Evolutionary conservation across 1,140 invertebrate species (phyloP).

Genomic region (Agraylea sexmaculata): DNA sequence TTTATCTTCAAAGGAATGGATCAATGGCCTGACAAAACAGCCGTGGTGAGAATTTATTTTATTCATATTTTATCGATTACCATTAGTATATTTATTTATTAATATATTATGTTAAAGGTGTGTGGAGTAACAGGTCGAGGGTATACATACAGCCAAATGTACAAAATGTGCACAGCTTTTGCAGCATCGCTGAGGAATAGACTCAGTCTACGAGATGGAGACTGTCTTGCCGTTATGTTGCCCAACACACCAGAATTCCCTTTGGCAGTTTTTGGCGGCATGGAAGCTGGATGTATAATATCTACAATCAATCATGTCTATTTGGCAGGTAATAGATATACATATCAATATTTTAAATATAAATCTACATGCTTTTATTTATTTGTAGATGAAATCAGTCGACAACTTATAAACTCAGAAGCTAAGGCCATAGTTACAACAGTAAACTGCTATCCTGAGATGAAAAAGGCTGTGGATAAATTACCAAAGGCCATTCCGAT

Average conservation of each 20-base stretch:
- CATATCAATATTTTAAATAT: conserved; percentile 3
- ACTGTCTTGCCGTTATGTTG: conserved; percentile 57
- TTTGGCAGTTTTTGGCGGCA: conserved; percentile 50
- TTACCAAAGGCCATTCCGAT: conserved; percentile 40
- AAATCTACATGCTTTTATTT: conserved; percentile 3
- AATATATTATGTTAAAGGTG: conserved; percentile 40
- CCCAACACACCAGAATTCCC: conserved; percentile 71
- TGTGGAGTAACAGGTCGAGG: conserved; percentile 56
- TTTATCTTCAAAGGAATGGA: conserved; percentile 51
- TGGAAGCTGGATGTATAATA: conserved; percentile 56
- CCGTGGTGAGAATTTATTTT: conserved; percentile 45
- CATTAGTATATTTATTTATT: conserved; percentile 2
- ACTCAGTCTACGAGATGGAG: conserved; percentile 54
- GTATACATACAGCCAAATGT: conserved; percentile 57
- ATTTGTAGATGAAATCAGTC: conserved; percentile 60
- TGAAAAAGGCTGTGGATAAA: conserved; percentile 34
- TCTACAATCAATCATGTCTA: conserved; percentile 74
- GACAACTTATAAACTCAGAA: conserved; percentile 52
- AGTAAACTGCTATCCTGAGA: conserved; percentile 35
- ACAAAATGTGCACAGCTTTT: conserved; percentile 49
- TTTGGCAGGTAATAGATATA: conserved; percentile 49
- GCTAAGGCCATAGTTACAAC: conserved; percentile 57
- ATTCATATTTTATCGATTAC: neutral
- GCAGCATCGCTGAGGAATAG: conserved; percentile 53
- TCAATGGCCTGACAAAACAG: conserved; percentile 45